A percentile compares a stretch with the other conserved stretches of the same genome.
These are phyloP conservation scores for Tragelaphus buxtoni DNA, from an alignment of 2,113 vertebrate genomes.

Conservation along the genomic window DNA sequence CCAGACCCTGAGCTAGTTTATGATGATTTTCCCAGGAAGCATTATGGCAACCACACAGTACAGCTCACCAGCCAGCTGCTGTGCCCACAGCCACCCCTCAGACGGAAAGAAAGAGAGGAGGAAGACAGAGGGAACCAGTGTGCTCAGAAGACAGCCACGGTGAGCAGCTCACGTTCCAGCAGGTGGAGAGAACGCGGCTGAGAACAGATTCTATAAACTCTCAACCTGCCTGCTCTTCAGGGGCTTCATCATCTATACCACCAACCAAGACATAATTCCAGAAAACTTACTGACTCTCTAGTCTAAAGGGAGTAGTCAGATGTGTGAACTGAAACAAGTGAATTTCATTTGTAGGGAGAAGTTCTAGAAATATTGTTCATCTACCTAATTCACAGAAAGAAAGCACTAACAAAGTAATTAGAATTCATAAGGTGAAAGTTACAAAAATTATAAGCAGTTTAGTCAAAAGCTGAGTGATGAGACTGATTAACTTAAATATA, in stretches of 20 bases:
- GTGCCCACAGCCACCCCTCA: background rate
- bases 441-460: background rate
- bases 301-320: background rate
- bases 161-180: background rate
- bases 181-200: background rate
- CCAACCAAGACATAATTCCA: background rate
- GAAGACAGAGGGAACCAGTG: background rate
- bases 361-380: background rate
- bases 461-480: background rate
- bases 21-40: background rate
- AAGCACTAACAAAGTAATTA: background rate
- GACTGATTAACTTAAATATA: background rate
- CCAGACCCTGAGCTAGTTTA: background rate
- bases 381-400: background rate
- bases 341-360: background rate
- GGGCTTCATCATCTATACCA: background rate
- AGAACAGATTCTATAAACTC: background rate
- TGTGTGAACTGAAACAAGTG: background rate
- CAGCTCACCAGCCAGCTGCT: background rate
- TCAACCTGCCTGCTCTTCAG: background rate
- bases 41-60: accelerated
- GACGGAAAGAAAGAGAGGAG: background rate
- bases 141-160: background rate
- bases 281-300: background rate
- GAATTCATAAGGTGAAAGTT: background rate